Evolutionary conservation across 2,888 invertebrate species (phyloP).

Genomic region (Tenthredo distinguenda): DNA sequence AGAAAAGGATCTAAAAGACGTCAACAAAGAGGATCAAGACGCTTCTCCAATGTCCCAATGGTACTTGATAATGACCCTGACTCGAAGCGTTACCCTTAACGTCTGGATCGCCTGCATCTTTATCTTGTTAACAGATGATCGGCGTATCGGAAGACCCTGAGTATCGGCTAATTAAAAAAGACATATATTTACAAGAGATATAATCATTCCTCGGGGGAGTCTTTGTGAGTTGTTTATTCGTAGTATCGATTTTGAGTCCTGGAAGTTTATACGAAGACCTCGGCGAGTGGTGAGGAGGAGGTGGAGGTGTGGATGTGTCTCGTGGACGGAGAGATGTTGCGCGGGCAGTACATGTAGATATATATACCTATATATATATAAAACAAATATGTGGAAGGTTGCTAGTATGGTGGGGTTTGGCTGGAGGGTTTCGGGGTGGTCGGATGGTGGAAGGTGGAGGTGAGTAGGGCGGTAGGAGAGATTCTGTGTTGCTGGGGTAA

Average conservation of each 20-base stretch:
- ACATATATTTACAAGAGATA: background rate
- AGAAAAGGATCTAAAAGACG: constrained; percentile 3
- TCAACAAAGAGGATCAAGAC: constrained; percentile 15
- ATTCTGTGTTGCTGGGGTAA: constrained; percentile 67
- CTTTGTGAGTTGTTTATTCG: background rate
- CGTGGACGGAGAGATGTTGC: constrained; percentile 15
- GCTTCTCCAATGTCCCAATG: constrained; percentile 6
- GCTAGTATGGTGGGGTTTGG: constrained; percentile 52
- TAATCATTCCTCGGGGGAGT: background rate
- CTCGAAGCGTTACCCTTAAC: background rate
- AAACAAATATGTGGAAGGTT: constrained; percentile 47
- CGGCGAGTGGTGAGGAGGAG: background rate
- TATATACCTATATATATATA: constrained; percentile 14
- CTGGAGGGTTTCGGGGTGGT: constrained; percentile 49
- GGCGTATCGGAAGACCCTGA: background rate
- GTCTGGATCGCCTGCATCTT: background rate
- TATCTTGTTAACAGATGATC: background rate
- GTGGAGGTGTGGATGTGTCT: constrained; percentile 21
- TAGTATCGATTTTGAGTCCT: constrained; percentile 27
- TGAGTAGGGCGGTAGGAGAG: constrained; percentile 8
- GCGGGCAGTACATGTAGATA: constrained; percentile 6
- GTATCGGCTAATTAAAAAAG: background rate
- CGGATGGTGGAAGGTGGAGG: constrained; percentile 29
- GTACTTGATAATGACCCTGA: constrained; percentile 8
- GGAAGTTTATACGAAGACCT: constrained; percentile 10